Evolutionary conservation across 2,888 invertebrate species (phyloP).

Genomic region (Vesta saturnalis): DNA sequence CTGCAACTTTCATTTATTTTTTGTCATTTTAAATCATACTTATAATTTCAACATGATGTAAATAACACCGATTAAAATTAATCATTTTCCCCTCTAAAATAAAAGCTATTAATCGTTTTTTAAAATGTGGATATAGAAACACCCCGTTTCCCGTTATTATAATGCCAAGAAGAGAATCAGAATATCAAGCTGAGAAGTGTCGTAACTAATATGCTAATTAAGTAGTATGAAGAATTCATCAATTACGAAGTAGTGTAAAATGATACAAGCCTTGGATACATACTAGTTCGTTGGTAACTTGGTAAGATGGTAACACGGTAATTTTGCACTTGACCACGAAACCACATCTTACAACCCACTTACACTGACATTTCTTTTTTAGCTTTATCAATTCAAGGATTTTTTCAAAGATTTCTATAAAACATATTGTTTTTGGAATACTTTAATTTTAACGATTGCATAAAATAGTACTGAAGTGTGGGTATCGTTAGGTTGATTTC

Average conservation of each 20-base stretch:
- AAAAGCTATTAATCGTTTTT: neutral
- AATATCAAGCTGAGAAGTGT: neutral
- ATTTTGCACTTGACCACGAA: conserved; percentile 17
- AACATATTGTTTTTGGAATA: too few relatives aligned
- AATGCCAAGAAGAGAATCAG: neutral
- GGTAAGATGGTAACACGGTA: conserved; percentile 10
- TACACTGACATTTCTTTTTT: neutral
- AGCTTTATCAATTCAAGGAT: neutral
- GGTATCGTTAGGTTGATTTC: conserved; percentile 46
- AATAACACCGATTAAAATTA: neutral
- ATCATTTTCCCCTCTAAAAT: neutral
- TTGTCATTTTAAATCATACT: neutral
- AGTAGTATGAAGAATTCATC: neutral
- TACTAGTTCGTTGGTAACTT: conserved; percentile 10
- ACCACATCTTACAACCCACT: conserved; percentile 9
- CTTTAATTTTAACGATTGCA: conserved; percentile 46
- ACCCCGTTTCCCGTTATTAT: neutral
- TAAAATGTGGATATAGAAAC: neutral
- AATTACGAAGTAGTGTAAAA: neutral
- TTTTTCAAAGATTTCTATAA: too few relatives aligned
- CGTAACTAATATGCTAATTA: neutral
- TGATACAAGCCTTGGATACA: neutral
- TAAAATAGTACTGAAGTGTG: conserved; percentile 44
- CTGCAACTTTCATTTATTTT: neutral
- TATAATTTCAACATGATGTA: neutral